Evolutionary conservation across 1,140 invertebrate genomes (phyloP), one percentile per base, ranked within the genome.

Genomic region (Gonioctena quinquepunctata): DNA sequence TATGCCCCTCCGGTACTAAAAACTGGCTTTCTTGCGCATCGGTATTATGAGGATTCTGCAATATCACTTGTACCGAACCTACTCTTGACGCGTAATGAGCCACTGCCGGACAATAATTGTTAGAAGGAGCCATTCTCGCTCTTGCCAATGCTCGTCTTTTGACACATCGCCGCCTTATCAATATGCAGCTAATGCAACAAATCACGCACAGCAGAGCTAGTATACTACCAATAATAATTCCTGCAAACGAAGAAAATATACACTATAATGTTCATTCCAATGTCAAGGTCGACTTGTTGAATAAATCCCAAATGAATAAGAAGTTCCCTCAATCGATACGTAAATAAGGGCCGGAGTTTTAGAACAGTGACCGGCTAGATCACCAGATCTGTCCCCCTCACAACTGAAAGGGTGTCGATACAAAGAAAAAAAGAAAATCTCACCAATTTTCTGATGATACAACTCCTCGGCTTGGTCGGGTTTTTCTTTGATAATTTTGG

Each of bases 361-460:
- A n/a, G n/a, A n/a, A n/a, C n/a, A n/a, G n/a, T n/a, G n/a, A n/a
- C n/a, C n/a, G n/a, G n/a, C n/a, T n/a, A n/a, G n/a, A n/a, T n/a
- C n/a, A n/a, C n/a, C n/a, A n/a, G n/a, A n/a, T n/a, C n/a, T n/a
- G n/a, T n/a, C n/a, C n/a, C n/a, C n/a, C n/a, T n/a, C n/a, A n/a
- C n/a, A n/a, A n/a, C n/a, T n/a, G n/a, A n/a, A n/a, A n/a, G n/a
- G n/a, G n/a, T n/a, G n/a, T n/a, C n/a, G n/a, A n/a, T n/a, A n/a
- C n/a, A n/a, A n/a, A n/a, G n/a, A n/a, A n/a, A n/a, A n/a, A n/a
- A n/a, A n/a, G n/a, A n/a, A n/a, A n/a, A n/a, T n/a, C 67, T 79
- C 76, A 85, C 86, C 86, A 65, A 87, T 72, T 79, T 77, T 84
- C 82, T 63, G 73, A 42, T 72, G 82, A 77, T 42, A 76, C 54